phyloP scores from a whole-genome alignment of 2,888 invertebrate genomes.

The Antheraea assamensis region DNA sequence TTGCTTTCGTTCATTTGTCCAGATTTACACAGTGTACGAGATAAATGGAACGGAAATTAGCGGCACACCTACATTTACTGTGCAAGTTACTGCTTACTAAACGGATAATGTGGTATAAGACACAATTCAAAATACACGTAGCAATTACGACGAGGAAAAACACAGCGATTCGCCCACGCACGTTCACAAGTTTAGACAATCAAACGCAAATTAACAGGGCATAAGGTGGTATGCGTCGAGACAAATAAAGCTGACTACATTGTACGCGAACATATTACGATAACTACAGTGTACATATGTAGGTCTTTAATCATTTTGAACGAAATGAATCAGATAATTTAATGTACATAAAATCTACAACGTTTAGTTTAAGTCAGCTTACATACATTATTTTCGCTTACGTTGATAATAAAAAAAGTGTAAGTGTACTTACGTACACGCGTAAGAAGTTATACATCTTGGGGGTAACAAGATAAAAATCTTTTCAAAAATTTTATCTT shows the following conservation, averaged over 20 bases:
- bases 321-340: too few relatives aligned
- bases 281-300: not conserved
- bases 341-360: too few relatives aligned
- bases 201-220: constrained; percentile 22
- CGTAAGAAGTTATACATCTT: too few relatives aligned
- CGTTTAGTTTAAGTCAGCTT: too few relatives aligned
- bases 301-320: too few relatives aligned
- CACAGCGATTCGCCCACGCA: constrained; percentile 37
- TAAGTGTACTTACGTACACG: too few relatives aligned
- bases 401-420: too few relatives aligned
- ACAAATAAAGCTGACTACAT: constrained; percentile 24
- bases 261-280: constrained; percentile 19
- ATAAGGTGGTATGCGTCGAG: constrained; percentile 12
- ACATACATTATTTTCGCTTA: too few relatives aligned
- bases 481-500: too few relatives aligned
- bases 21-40: constrained; percentile 45
- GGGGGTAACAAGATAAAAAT: too few relatives aligned
- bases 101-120: constrained; percentile 36
- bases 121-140: constrained; percentile 52
- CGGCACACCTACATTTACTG: constrained; percentile 57
- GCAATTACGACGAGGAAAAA: constrained; percentile 47
- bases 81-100: constrained; percentile 53
- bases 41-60: constrained; percentile 62
- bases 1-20: constrained; percentile 48
- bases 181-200: constrained; percentile 31